Evolutionary conservation across 2,113 vertebrate species (phyloP), one percentile per base, ranked within the genome.

Genomic region (Brienomyrus longianalis): DNA sequence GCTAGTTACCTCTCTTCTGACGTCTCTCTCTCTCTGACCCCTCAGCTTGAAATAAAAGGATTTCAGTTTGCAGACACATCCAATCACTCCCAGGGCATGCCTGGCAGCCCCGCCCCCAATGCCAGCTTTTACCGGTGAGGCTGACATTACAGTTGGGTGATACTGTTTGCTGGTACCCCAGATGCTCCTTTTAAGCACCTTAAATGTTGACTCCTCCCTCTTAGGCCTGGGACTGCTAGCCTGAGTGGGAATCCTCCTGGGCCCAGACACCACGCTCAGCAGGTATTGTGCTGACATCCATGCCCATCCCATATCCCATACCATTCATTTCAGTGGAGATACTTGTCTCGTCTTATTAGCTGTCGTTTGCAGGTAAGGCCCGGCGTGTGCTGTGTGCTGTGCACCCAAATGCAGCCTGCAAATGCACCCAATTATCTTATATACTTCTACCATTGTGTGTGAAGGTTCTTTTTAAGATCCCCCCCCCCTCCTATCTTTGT

Each of bases 31-130:
- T 39, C 39, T 88, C 90, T 98, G 97, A 95, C 96, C 66, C 97
- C 98, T 84, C 98, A 98, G 91, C 96, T 99, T 97, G 98, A 99
- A 94, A 97, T 99, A 95, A 99, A 99, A 95, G 97, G 97, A 54
- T 99, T 99, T 95, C 98, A 98, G 95, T 99, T 98, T 91, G 92
- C 98, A 5, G 98, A 99, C 70, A 99, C 99, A 94, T 95, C 96
- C 93, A 97, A 84, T 92, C 97, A 98, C 93, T 96, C 98, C 21
- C 94, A 93, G 51, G 95, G 95, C 27, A 93, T 97, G 21, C 93
- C 98, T 0, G 97, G 95, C 91, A 95, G 97, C 85, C 93, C 97
- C 0, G 35, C 19, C 87, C 87, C 52, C 35, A 86, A 31, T 23
- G 3, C 23, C 13, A 62, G 39, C 31, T 21, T 27, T 19, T 88